A percentile compares a stretch with the other conserved stretches of the same genome.
phyloP scores from a whole-genome alignment of 2,888 invertebrate genomes.

The Andrena bicolor region DNA sequence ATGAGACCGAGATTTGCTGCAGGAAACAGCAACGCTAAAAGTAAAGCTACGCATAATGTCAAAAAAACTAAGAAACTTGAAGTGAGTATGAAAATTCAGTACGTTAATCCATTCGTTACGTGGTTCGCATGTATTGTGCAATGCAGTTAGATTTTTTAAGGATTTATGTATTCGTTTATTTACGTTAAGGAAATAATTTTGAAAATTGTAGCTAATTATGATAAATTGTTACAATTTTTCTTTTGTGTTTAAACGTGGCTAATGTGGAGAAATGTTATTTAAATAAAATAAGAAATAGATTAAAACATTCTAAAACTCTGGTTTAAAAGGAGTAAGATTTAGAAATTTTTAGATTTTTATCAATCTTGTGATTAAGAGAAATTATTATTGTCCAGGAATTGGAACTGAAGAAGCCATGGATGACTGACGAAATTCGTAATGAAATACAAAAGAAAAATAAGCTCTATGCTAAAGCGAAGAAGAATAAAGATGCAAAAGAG shows the following conservation, averaged over 20 bases:
- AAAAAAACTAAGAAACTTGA: conserved; percentile 81
- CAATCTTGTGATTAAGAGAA: conserved; percentile 5
- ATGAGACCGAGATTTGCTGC: conserved; percentile 79
- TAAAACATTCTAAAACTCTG: no score
- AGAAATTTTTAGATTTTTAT: not conserved
- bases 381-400: conserved; percentile 75
- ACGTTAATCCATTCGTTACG: not conserved
- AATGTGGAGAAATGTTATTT: not conserved
- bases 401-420: conserved; percentile 83
- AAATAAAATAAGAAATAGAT: conserved; percentile 8
- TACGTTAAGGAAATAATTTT: not conserved
- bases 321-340: not conserved
- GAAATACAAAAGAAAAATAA: conserved; percentile 84
- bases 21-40: conserved; percentile 76
- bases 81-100: conserved; percentile 67
- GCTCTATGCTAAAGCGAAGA: conserved; percentile 82
- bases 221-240: not conserved
- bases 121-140: not conserved
- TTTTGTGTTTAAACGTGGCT: conserved; percentile 6
- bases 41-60: conserved; percentile 73
- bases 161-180: not conserved
- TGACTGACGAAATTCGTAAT: conserved; percentile 83
- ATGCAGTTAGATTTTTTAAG: not conserved
- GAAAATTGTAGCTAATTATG: not conserved
- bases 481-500: conserved; percentile 82